Base-by-base conservation (phyloP, 1,140 invertebrate genomes). In the Andrena cerasifolii region DNA sequence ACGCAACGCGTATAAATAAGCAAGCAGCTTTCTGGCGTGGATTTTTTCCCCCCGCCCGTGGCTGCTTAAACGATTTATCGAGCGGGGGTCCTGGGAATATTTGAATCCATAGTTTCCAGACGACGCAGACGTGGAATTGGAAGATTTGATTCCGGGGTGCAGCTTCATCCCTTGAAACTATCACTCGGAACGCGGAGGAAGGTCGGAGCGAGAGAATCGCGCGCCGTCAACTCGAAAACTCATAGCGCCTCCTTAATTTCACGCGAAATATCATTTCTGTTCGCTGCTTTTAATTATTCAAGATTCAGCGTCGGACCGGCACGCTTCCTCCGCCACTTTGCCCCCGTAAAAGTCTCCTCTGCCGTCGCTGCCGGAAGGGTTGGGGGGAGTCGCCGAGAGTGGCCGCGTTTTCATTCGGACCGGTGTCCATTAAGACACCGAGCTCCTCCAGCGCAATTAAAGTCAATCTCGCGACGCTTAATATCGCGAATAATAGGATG, bases 1-100 rank as follows among this genome's bases (percentile, higher is more conserved):
- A 83, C 78, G 78, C 78, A 80, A 79, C 67, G 26, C 51, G 56
- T 80, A 71, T 63, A 73, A 80, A 80, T 73, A 82, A 66, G 45
- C 66, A 53, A 43, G 54, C 14, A 18, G 21, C 59, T 43, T 62
- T 62, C 12, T 8, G 24, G 4, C 24, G 43, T 28, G 4, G 33
- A n/a, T n/a, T n/a, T n/a, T n/a, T n/a, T n/a, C 8, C 31, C 24
- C 8, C 24, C 21, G 18, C 24, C 51, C 5, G 21, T 51, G 53
- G 26, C 14, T 26, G 53, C 14, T 18, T 6, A 3, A 31, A 31
- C 18, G 53, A 56, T 31, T 31, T 18, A 56, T 56, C 53, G 14
- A 28, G 3, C 53, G 28, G 5, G n/a, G 8, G n/a, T n/a, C 49
- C 1, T 10, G 51, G 4, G 36, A 40, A 40, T 40, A 40, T 40